Evolutionary conservation across 2,113 vertebrate species (phyloP), one percentile per base, ranked within the genome.

Genomic region (Indicator indicator): DNA sequence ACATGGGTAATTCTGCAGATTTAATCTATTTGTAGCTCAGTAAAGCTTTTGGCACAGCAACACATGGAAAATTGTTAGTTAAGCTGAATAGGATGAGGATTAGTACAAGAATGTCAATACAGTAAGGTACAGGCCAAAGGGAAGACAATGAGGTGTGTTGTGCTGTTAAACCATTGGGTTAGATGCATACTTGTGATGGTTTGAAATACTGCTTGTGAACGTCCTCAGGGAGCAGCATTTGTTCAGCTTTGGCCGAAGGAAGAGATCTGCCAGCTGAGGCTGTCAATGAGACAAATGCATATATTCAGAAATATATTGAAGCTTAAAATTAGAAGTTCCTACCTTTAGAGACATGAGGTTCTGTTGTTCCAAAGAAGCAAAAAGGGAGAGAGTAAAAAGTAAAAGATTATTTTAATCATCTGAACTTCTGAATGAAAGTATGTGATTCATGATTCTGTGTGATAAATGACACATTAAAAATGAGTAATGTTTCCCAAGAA

Each of bases 251-350:
- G 54, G 62, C 48, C 30, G 55, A 91, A 59, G 12, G 4, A 24
- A 85, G 18, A 42, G 6, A 83, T 9, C n/a, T 80, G 24, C 14
- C 75, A 86, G 36, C n/a, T 85, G 30, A 76, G 52, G 21, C 9
- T 65, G 9, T 16, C 16, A 4, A 46, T 63, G 32, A 93, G 92
- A 90, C 0, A 5, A 90, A 94, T 86, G 70, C 10, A 9, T 69
- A 40, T 69, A 90, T 56, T 92, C 73, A 90, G 83, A 93, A 80
- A 90, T 77, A 95, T 80, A 95, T 60, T 40, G 52, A 86, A 16
- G 67, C 24, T 88, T 93, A 93, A 94, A 96, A 90, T 86, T 93
- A 96, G 80, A 86, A 92, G 52, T 77, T 93, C 72, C 46, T 78
- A 84, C 68, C n/a, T 93, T 90, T 64, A 81, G 9, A 81, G 80